These are phyloP conservation scores for Ascidia mentula DNA, from an alignment of 23 tunicate species.

Conservation along the genomic window DNA sequence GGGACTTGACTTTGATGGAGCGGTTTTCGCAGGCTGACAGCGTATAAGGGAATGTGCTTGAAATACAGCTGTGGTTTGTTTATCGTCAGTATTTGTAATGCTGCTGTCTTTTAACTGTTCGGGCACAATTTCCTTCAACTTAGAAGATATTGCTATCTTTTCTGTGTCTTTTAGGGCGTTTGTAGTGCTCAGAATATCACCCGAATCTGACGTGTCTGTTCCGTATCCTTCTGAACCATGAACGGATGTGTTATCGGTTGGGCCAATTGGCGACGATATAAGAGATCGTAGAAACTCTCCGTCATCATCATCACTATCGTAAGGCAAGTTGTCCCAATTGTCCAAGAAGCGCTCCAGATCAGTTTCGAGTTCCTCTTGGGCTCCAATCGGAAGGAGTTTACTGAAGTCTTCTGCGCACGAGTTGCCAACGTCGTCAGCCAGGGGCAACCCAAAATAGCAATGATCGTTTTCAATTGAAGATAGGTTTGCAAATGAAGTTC, in stretches of 20 bases:
- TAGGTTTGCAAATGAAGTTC: not conserved
- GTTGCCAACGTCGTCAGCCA: not conserved
- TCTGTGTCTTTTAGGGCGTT: not conserved
- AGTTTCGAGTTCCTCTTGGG: conserved; percentile 6
- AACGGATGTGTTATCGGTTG: conserved; percentile 1
- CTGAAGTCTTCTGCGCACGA: not conserved
- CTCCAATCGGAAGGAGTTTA: not conserved
- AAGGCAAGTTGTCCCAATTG: conserved; percentile 6
- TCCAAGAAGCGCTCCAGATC: not conserved
- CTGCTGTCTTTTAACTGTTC: not conserved
- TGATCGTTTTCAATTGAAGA: not conserved
- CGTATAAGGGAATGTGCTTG: conserved; percentile 1
- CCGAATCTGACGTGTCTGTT: conserved; percentile 5
- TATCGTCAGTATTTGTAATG: too few relatives aligned
- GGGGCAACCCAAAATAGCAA: not conserved
- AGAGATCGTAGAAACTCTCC: not conserved
- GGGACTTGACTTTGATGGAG: not conserved
- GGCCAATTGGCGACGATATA: not conserved
- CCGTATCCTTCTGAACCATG: conserved; percentile 16
- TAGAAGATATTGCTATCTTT: not conserved
- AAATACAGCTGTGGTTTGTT: not conserved
- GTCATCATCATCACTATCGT: conserved; percentile 16
- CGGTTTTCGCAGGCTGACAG: not conserved
- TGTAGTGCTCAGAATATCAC: not conserved
- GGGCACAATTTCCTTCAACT: not conserved